phyloP scores from a whole-genome alignment of 1,140 invertebrate species.

The Brachionus rotundiformis region DNA sequence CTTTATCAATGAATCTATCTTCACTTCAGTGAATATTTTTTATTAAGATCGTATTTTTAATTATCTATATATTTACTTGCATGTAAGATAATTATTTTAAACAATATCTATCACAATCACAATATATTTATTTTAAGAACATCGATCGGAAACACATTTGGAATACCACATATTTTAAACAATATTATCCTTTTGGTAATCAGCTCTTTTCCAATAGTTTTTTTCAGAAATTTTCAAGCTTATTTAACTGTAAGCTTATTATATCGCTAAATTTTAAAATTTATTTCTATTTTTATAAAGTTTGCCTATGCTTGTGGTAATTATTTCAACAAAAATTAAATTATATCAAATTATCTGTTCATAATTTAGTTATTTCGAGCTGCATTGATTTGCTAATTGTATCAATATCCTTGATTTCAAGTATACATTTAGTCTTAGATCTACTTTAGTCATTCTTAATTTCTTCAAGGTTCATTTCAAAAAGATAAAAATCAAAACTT shows the following conservation, averaged over 20 bases:
- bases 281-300: background rate
- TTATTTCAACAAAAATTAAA: too few species aligned
- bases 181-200: constrained; percentile 24
- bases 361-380: constrained; percentile 4
- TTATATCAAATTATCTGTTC: too few species aligned
- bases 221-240: background rate
- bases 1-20: background rate
- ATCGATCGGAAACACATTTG: background rate
- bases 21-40: background rate
- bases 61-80: constrained; percentile 16
- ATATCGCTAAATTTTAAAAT: background rate
- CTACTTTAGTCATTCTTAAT: too few species aligned
- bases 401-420: background rate
- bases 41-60: background rate
- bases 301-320: constrained; percentile 28
- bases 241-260: background rate
- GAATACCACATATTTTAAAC: background rate
- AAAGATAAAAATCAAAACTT: background rate
- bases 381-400: background rate
- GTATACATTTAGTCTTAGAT: background rate
- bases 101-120: background rate
- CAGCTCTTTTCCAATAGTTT: background rate
- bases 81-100: background rate
- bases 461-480: background rate
- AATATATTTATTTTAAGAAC: background rate